phyloP scores from a whole-genome alignment of 2,797 vertebrate species.

The Lepus oiostolus region DNA sequence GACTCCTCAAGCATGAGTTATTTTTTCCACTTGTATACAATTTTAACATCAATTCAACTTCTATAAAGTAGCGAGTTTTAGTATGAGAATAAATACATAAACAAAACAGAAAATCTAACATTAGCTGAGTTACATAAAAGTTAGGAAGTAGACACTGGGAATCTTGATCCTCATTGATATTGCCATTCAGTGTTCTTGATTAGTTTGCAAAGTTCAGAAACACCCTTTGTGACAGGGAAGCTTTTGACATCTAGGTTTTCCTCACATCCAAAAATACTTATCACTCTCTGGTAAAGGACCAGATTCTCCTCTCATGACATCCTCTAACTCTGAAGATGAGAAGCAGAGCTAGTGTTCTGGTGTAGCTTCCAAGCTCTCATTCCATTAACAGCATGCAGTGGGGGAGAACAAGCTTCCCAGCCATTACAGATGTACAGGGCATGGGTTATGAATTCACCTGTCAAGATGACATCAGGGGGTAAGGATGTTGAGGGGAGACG shows the following conservation, averaged over 20 bases:
- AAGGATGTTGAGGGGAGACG: too few species aligned
- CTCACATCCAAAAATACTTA: neutral
- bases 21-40: too few species aligned
- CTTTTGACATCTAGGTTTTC: neutral
- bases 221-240: neutral
- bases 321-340: neutral
- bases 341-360: neutral
- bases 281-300: neutral
- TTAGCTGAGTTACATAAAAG: neutral
- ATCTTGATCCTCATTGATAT: neutral
- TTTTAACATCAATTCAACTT: too few species aligned
- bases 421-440: neutral
- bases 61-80: too few species aligned
- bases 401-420: neutral
- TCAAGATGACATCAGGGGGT: neutral
- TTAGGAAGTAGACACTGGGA: neutral
- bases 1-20: neutral
- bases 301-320: neutral
- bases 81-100: too few species aligned
- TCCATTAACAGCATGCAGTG: neutral
- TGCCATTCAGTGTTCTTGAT: neutral
- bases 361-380: neutral
- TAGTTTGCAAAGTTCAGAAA: neutral
- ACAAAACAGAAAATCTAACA: too few species aligned
- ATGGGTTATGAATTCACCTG: neutral